phyloP scores from a whole-genome alignment of 1,140 invertebrate genomes.

The Steinernema khuongi region DNA sequence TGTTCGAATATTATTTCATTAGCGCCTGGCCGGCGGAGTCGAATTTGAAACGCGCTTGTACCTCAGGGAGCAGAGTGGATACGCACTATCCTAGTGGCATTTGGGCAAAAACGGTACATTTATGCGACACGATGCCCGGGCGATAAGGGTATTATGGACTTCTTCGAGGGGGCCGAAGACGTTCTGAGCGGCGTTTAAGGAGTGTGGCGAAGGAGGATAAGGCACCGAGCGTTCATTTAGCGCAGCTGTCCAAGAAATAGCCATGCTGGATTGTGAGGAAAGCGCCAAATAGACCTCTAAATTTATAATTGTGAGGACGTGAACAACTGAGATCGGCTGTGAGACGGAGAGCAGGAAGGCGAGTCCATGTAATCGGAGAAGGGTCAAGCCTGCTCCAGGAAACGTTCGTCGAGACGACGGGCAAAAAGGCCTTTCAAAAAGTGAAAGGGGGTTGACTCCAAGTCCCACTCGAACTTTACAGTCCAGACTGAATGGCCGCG shows the following conservation, averaged over 20 bases:
- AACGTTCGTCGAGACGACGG: not conserved
- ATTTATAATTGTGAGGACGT: slow-evolving; percentile 8
- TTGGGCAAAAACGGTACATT: not conserved
- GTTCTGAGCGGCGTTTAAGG: not conserved
- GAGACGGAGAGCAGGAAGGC: not conserved
- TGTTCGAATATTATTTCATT: not conserved
- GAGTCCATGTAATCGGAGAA: not conserved
- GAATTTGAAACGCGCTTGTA: not conserved
- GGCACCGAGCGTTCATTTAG: not conserved
- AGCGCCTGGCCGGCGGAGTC: not conserved
- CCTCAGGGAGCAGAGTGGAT: not conserved
- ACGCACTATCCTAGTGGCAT: not conserved
- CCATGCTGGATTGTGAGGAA: not conserved
- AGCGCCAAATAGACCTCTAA: not conserved
- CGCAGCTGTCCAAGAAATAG: slow-evolving; percentile 6
- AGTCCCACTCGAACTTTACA: not conserved
- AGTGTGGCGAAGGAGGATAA: not conserved
- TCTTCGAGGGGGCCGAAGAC: not conserved
- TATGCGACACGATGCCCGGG: not conserved
- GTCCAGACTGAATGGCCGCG: not conserved
- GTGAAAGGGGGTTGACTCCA: not conserved
- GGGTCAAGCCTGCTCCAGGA: not conserved
- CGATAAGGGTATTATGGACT: not conserved
- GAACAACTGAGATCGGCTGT: not conserved
- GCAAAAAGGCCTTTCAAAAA: not conserved